These are phyloP conservation scores for Ips typographus DNA, from an alignment of 1,140 invertebrate species.

Conservation along the genomic window DNA sequence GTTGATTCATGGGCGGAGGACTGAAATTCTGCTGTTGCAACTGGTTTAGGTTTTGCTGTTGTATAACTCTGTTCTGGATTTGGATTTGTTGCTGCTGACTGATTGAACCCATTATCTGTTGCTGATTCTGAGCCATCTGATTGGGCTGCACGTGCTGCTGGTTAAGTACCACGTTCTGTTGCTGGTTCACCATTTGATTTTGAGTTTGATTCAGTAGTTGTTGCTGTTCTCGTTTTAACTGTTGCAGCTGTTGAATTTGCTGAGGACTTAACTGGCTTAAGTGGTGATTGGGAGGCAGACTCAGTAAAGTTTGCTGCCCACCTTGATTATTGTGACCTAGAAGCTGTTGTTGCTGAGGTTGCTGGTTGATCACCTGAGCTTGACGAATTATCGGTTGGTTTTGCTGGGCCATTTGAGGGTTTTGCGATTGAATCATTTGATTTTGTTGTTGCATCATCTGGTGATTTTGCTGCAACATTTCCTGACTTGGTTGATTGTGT, in stretches of 20 bases:
- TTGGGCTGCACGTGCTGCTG: slow-evolving; percentile 16
- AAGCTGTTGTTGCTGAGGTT: slow-evolving; percentile 18
- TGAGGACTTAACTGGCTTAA: slow-evolving; percentile 30
- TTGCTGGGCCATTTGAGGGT: slow-evolving; percentile 44
- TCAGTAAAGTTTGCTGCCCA: slow-evolving; percentile 14
- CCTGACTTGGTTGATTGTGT: slow-evolving; percentile 39
- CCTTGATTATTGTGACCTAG: slow-evolving; percentile 10
- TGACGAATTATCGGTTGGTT: slow-evolving; percentile 33
- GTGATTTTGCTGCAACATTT: slow-evolving; percentile 28
- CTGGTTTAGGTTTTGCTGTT: slow-evolving; percentile 37
- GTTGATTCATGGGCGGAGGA: slow-evolving; percentile 31
- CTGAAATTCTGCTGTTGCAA: slow-evolving; percentile 32
- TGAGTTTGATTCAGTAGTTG: slow-evolving; percentile 29
- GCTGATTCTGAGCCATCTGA: slow-evolving; percentile 13
- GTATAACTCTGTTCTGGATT: slow-evolving; percentile 30
- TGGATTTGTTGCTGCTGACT: slow-evolving; percentile 28
- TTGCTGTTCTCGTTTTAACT: slow-evolving; percentile 31
- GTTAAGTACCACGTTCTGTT: slow-evolving; percentile 26
- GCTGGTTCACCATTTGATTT: slow-evolving; percentile 13
- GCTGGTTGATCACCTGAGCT: slow-evolving; percentile 20
- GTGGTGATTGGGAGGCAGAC: slow-evolving; percentile 30
- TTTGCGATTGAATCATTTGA: slow-evolving; percentile 40
- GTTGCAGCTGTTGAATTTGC: slow-evolving; percentile 32
- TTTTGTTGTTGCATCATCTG: slow-evolving; percentile 28
- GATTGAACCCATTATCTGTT: slow-evolving; percentile 9